Percentiles rank a stretch among this genome's conserved stretches.
Conservation (phyloP, 2,113 vertebrate species). For the Tragelaphus scriptus region DNA sequence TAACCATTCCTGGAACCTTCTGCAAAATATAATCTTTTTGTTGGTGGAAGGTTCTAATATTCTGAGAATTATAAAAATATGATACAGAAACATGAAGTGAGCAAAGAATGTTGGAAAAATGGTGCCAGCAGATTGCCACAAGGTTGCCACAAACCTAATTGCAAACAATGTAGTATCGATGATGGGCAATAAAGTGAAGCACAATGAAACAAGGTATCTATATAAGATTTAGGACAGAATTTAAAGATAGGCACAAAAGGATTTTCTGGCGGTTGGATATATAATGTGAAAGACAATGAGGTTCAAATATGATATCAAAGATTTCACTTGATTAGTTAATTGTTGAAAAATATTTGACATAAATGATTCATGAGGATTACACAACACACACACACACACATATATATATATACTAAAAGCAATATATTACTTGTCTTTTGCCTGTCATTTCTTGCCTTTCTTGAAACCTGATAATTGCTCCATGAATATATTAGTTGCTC, state of each 20-base stretch:
- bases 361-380: neutral
- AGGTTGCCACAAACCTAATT: neutral
- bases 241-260: neutral
- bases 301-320: neutral
- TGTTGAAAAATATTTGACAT: neutral
- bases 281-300: neutral
- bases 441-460: neutral
- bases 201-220: neutral
- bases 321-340: neutral
- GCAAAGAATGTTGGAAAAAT: neutral
- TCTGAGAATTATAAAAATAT: neutral
- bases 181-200: neutral
- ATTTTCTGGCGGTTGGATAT: neutral
- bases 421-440: neutral
- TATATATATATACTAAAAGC: neutral
- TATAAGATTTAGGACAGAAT: neutral
- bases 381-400: neutral
- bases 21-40: neutral
- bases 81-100: neutral
- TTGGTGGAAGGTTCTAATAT: neutral
- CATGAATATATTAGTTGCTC: neutral
- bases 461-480: neutral
- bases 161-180: neutral
- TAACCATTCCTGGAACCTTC: neutral
- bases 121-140: fast-evolving